phyloP scores from a whole-genome alignment of 2,797 vertebrate genomes.

The Acanthis flammea region DNA sequence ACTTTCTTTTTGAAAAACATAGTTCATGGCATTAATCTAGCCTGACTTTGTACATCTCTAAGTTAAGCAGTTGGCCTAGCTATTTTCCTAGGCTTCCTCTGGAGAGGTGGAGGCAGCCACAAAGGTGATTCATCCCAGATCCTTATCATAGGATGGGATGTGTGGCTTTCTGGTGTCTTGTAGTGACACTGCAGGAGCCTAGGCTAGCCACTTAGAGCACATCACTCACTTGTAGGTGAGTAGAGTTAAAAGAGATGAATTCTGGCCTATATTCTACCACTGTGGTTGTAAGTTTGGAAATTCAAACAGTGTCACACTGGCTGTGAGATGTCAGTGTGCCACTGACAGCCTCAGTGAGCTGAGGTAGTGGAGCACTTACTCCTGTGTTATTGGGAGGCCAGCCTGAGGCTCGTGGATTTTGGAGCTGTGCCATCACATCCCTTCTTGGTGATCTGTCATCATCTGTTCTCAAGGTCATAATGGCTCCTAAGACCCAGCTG shows the following conservation, averaged over 20 bases:
- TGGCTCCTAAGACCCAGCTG: background rate
- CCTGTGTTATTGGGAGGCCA: accelerated
- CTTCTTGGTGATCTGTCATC: background rate
- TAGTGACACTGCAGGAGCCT: background rate
- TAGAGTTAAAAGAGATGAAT: background rate
- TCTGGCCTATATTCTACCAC: background rate
- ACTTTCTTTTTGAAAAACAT: background rate
- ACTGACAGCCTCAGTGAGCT: background rate
- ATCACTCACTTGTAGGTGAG: background rate
- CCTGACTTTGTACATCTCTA: background rate
- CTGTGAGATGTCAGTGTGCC: background rate
- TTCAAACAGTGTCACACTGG: background rate
- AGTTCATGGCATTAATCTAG: background rate
- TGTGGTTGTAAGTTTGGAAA: background rate
- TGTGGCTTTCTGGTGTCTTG: background rate
- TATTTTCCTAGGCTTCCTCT: background rate
- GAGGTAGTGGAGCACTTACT: background rate
- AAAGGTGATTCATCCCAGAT: background rate
- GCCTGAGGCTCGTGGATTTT: background rate
- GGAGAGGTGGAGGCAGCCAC: background rate
- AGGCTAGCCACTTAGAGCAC: background rate
- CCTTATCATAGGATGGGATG: background rate
- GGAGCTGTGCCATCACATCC: background rate
- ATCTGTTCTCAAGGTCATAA: background rate
- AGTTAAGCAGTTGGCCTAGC: background rate